Conservation (phyloP, 2,113 vertebrate species). For the Hystrix cristata region DNA sequence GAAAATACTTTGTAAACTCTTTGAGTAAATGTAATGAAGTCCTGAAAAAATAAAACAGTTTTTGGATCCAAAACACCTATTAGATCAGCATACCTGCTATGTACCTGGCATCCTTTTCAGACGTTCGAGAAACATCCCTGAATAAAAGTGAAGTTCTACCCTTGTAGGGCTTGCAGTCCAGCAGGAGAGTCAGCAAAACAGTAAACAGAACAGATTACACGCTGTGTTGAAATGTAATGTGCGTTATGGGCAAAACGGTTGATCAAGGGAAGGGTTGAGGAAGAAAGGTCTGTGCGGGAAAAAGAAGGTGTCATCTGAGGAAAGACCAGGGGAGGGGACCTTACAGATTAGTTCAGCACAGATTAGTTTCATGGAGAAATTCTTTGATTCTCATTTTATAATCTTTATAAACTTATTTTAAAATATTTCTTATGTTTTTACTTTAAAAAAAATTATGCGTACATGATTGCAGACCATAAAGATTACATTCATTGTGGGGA, state of each 20-base stretch:
- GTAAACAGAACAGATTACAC: neutral
- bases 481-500: neutral
- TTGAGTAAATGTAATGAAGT: neutral
- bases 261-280: neutral
- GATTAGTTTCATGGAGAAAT: neutral
- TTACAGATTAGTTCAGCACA: neutral
- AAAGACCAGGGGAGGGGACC: neutral
- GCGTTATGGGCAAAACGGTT: neutral
- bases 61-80: neutral
- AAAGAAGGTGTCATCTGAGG: neutral
- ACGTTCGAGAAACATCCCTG: neutral
- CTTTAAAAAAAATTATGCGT: neutral
- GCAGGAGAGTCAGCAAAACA: neutral
- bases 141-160: neutral
- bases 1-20: neutral
- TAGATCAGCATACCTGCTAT: neutral
- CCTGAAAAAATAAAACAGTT: neutral
- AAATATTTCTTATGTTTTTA: neutral
- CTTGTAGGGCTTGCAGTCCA: neutral
- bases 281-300: neutral
- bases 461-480: neutral
- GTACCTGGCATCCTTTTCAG: neutral
- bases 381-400: slow-evolving; percentile 7
- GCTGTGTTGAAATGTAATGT: neutral
- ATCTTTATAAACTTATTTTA: neutral